Conservation (phyloP, 2,113 vertebrate genomes). For the Acinonyx jubatus region DNA sequence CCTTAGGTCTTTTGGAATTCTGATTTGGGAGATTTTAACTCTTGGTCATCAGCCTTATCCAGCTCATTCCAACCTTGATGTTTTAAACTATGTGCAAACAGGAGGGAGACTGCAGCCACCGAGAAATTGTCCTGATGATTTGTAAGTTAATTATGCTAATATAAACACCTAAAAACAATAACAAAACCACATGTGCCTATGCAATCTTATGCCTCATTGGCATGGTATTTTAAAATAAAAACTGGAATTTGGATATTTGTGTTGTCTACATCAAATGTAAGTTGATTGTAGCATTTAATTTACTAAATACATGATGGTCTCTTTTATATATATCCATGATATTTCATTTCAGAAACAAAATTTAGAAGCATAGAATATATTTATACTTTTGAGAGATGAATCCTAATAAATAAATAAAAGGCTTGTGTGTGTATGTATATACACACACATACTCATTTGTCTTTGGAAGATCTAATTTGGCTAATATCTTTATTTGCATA, state of each 20-base stretch:
- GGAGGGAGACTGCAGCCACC: conserved; percentile 85
- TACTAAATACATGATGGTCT: not conserved
- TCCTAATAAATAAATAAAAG: conserved; percentile 33
- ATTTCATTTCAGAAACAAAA: conserved; percentile 46
- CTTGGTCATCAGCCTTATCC: conserved; percentile 88
- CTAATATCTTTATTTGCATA: not conserved
- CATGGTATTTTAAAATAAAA: conserved; percentile 28
- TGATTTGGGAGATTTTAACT: conserved; percentile 88
- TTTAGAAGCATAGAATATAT: conserved; percentile 20
- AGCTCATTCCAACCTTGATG: conserved; percentile 87
- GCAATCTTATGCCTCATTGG: not conserved
- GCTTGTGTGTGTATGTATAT: rapidly evolving
- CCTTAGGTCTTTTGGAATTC: conserved; percentile 87
- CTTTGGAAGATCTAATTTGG: conserved; percentile 37
- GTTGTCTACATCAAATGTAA: not conserved
- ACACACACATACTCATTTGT: not conserved
- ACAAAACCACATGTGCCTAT: not conserved
- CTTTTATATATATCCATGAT: not conserved
- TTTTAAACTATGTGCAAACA: conserved; percentile 84
- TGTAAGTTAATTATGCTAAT: conserved; percentile 82
- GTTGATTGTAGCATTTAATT: not conserved
- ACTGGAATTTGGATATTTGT: not conserved
- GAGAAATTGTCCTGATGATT: conserved; percentile 82
- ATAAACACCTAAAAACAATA: not conserved
- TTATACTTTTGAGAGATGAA: conserved; percentile 20